Evolutionary conservation across 1,140 invertebrate genomes (phyloP), one percentile per base, ranked within the genome.

Genomic region (Episyrphus balteatus): DNA sequence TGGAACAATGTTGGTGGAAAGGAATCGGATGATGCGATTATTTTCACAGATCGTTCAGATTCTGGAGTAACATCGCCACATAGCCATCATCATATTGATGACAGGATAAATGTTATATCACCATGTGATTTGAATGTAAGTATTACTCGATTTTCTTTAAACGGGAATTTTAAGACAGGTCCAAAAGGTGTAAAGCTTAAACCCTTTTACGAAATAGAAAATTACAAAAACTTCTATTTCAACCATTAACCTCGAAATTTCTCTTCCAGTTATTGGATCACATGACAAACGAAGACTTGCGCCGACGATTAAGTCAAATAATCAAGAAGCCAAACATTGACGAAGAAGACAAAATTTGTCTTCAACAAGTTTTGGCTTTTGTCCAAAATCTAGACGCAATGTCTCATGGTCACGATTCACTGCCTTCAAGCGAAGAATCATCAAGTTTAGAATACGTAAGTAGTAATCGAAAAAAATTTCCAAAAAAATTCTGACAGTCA

Each of bases 361-460:
- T 78, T 55, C 73, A 76, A 53, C 74, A 78, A 53, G 62, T 77
- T 49, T 52, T 77, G 32, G 71, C 72, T 63, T 63, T 76, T 54
- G 61, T 78, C 42, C 75, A 76, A 50, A 75, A 75, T 54, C 62
- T 73, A 13, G 75, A 78, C 63, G 59, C 75, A 46, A 57, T 75
- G 48, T 51, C 56, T n/a, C 57, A 57, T 31, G 57, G 51, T 14
- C 51, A 47, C 13, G 40, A 52, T 30, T 50, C 50, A 34, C 21
- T 54, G 15, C 47, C 39, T 36, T 47, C 47, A 3, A 46, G 44
- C 10, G 49, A 54, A 18, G 49, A 51, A 15, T 21, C 44, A 18
- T 51, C 26, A 39, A 51, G 47, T 31, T 46, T 50, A n/a, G 58
- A 61, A 13, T 51, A 56, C 52, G 62, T 62, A 14, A 44, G 53